These are phyloP conservation scores for Pogonocichla stellata DNA, from an alignment of 2,113 vertebrate species.

Conservation along the genomic window DNA sequence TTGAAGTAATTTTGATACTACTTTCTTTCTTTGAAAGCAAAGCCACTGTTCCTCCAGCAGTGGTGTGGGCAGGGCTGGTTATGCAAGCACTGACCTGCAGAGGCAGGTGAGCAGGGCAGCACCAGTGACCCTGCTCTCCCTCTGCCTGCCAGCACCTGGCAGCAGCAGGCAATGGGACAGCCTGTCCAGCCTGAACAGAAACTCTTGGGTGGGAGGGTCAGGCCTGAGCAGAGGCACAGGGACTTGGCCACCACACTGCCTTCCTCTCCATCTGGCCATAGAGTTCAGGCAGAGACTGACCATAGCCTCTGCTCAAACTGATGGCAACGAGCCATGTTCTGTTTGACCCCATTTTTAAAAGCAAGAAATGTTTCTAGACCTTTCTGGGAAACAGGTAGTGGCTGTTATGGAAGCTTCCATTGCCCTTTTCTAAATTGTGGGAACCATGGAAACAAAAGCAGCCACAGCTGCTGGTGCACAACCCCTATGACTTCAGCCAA, in stretches of 20 bases:
- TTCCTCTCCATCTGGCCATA: background rate
- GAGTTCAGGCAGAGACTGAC: background rate
- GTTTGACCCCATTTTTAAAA: background rate
- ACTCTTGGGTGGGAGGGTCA: background rate
- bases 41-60: background rate
- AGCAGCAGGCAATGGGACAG: background rate
- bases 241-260: background rate
- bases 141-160: fast-evolving
- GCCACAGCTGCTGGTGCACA: slow-evolving; percentile 60
- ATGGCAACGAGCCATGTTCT: background rate
- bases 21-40: background rate
- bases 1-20: background rate
- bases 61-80: background rate
- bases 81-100: background rate
- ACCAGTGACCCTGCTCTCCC: fast-evolving
- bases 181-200: background rate
- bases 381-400: background rate
- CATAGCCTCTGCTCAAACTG: fast-evolving
- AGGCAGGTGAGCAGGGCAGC: background rate
- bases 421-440: background rate
- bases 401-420: background rate
- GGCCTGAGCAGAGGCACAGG: background rate
- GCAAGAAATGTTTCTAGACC: background rate
- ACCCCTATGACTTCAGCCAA: slow-evolving; percentile 39
- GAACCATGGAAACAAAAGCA: slow-evolving; percentile 82